Conservation (phyloP, 1,140 invertebrate species). For the Trachelipus rathkii region DNA sequence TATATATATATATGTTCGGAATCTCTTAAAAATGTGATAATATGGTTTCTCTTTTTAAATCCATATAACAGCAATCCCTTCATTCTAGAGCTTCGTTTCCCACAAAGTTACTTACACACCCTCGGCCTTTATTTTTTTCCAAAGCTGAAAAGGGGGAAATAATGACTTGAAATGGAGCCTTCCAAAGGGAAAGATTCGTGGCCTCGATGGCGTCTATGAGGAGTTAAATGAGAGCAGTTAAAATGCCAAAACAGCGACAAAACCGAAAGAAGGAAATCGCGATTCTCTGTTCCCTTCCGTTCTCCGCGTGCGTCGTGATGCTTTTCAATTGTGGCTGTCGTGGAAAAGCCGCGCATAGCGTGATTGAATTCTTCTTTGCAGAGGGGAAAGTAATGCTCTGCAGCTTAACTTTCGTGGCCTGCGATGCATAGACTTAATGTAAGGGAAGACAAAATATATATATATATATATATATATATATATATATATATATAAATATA, state of each 20-base stretch:
- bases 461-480: constrained; percentile 8
- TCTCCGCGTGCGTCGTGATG: neutral
- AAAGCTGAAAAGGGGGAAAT: constrained; percentile 1
- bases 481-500: constrained; percentile 11
- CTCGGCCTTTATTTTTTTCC: neutral
- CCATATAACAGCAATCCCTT: neutral
- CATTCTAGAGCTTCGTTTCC: neutral
- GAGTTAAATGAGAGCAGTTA: constrained; percentile 2
- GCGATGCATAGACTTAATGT: neutral
- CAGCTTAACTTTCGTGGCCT: too few relatives aligned
- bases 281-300: neutral
- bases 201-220: neutral
- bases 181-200: neutral
- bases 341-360: neutral
- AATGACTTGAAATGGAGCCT: constrained; percentile 9
- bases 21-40: neutral
- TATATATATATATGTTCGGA: neutral
- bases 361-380: too few relatives aligned
- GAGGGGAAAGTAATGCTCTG: too few relatives aligned
- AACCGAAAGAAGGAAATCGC: neutral
- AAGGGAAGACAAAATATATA: neutral
- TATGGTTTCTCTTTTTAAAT: neutral
- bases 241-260: constrained; percentile 7
- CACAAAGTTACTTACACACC: neutral
- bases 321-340: neutral